Evolutionary conservation across 2,888 invertebrate species (phyloP), one percentile per base, ranked within the genome.

Genomic region (Osmoderma eremita): DNA sequence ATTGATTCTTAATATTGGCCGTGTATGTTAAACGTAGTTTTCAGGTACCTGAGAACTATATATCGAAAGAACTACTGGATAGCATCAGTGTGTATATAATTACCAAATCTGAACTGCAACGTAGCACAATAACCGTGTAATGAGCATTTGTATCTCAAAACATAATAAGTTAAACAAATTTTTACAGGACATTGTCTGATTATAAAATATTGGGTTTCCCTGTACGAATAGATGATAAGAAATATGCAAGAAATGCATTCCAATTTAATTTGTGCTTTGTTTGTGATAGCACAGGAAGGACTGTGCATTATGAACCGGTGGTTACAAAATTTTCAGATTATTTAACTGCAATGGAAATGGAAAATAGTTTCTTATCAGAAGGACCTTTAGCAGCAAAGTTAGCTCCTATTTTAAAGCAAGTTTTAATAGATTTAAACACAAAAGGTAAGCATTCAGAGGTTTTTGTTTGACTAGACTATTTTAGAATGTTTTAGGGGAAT

Each of bases 191-290:
- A 66, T 83, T 89, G 8, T 83, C 86, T 62, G 93, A 93, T 24
- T 91, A 91, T 77, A 97, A 97, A 84, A 94, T 97, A 73, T 87
- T 97, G 13, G 97, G 97, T 0, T 97, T 93, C 81, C 97, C 97
- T 0, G 93, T 97, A 42, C 88, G 91, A 71, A 96, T 98, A 67
- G 92, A 94, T 75, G 90, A 92, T 81, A 88, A 92, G 56, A 91
- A 94, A 76, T 98, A 98, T 83, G 91, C 91, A 12, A 86, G 98
- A 63, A 98, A 98, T 83, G 94, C 94, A n/a, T 93, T 95, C 76
- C 91, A 96, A 70, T 98, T 98, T 84, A 98, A 98, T 83, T 83
- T 96, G 30, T 97, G 97, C 81, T 95, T 98, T 79, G 95, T 97
- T 0, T 97, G 95, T 78, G 94, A 95, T 78, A 91, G 93, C 61